phyloP scores from a whole-genome alignment of 2,113 vertebrate genomes.

The Ursus arctos region DNA sequence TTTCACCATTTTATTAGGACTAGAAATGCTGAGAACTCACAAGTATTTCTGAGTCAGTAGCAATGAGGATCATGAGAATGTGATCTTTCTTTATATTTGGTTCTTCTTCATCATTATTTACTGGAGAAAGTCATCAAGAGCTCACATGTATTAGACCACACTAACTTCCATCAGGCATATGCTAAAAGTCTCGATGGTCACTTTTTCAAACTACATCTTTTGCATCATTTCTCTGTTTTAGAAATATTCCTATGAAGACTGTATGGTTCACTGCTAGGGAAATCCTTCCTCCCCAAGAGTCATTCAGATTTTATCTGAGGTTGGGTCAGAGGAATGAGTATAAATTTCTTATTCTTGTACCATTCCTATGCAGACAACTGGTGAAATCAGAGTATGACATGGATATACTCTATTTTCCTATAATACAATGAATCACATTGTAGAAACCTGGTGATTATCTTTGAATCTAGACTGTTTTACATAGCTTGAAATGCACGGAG shows the following conservation, averaged over 20 bases:
- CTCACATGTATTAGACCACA: neutral
- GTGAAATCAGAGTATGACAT: constrained; percentile 10
- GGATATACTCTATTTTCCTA: neutral
- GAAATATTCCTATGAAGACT: neutral
- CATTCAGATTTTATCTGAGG: neutral
- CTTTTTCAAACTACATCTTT: neutral
- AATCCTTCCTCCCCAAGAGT: neutral
- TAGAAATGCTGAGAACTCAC: neutral
- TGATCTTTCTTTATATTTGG: neutral
- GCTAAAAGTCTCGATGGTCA: neutral
- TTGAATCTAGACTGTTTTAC: neutral
- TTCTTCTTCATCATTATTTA: neutral
- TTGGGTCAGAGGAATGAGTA: neutral
- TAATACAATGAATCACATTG: neutral
- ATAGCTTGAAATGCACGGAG: neutral
- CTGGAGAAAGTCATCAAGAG: neutral
- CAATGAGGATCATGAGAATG: neutral
- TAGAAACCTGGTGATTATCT: neutral
- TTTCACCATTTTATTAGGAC: neutral
- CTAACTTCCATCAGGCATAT: neutral
- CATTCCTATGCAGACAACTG: neutral
- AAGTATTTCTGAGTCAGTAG: neutral
- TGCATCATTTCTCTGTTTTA: neutral
- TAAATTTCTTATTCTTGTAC: neutral
- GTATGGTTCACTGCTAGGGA: neutral